These are phyloP conservation scores for Cercopithecus mitis DNA, from an alignment of 2,797 vertebrate species.

Conservation along the genomic window DNA sequence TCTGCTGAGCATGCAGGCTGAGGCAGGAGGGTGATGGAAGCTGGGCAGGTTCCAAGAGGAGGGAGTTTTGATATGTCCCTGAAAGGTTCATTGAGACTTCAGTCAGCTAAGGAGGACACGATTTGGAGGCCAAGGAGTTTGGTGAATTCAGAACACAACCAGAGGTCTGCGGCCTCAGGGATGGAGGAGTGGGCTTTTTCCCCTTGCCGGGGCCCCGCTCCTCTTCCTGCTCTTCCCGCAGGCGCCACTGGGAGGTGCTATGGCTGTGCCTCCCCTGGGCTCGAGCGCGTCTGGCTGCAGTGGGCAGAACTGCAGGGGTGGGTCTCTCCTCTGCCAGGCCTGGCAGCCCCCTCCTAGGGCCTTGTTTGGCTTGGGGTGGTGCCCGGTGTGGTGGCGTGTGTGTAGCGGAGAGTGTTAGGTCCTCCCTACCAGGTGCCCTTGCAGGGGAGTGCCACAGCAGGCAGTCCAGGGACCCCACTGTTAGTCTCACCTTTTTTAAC, in stretches of 20 bases:
- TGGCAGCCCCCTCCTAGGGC: not conserved
- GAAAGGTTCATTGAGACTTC: not conserved
- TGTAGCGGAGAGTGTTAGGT: not conserved
- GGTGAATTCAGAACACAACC: not conserved
- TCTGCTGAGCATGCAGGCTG: not conserved
- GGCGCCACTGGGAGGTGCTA: not conserved
- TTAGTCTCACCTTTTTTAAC: not conserved
- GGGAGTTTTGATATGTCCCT: not conserved
- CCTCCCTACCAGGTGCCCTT: not conserved
- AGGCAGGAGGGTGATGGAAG: not conserved
- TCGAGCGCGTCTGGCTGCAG: not conserved
- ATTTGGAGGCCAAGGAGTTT: not conserved
- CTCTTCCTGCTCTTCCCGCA: not conserved
- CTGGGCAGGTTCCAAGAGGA: not conserved
- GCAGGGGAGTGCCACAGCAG: not conserved
- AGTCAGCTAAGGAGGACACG: not conserved
- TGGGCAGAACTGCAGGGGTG: not conserved
- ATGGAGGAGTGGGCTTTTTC: not conserved
- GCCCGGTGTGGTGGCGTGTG: not conserved
- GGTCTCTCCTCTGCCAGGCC: not conserved
- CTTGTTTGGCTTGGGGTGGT: not conserved
- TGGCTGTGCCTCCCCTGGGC: not conserved
- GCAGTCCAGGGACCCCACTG: not conserved
- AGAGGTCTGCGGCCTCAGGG: not conserved
- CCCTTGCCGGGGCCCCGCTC: rapidly evolving